phyloP scores from a whole-genome alignment of 2,113 vertebrate genomes.

The Sander lucioperca region DNA sequence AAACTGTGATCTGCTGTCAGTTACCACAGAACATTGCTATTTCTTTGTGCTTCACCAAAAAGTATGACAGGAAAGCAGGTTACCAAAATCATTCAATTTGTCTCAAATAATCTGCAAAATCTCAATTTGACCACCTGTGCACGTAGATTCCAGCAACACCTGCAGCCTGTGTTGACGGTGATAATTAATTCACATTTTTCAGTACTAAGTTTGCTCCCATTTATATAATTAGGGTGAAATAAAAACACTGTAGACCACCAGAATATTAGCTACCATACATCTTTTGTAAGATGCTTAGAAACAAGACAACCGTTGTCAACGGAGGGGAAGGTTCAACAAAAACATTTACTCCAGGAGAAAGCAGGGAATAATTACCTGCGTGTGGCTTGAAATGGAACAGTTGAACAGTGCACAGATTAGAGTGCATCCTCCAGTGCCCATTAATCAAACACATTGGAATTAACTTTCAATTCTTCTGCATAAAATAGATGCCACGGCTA shows the following conservation, averaged over 20 bases:
- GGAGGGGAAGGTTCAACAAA: constrained; percentile 54
- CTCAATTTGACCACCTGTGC: not conserved
- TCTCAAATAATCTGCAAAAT: not conserved
- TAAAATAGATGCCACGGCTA: constrained; percentile 70
- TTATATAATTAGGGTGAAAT: not conserved
- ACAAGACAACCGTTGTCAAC: constrained; percentile 62
- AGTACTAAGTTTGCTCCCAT: not conserved
- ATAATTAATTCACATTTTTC: not conserved
- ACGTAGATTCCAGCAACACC: not conserved
- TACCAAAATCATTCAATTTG: not conserved
- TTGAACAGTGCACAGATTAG: constrained; percentile 77
- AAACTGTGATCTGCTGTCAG: no score
- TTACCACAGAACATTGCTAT: no score
- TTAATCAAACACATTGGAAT: constrained; percentile 86
- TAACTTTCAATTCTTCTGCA: constrained; percentile 82
- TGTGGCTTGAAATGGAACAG: constrained; percentile 74
- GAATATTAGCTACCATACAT: not conserved
- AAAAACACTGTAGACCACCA: not conserved
- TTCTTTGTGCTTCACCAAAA: no score
- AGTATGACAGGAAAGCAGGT: no score
- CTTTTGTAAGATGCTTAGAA: constrained; percentile 51
- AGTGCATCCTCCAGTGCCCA: constrained; percentile 78
- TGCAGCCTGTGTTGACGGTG: not conserved
- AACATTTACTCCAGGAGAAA: constrained; percentile 77
- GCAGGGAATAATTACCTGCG: constrained; percentile 74